phyloP scores from a whole-genome alignment of 2,888 invertebrate genomes.

The Geotrupes spiniger region DNA sequence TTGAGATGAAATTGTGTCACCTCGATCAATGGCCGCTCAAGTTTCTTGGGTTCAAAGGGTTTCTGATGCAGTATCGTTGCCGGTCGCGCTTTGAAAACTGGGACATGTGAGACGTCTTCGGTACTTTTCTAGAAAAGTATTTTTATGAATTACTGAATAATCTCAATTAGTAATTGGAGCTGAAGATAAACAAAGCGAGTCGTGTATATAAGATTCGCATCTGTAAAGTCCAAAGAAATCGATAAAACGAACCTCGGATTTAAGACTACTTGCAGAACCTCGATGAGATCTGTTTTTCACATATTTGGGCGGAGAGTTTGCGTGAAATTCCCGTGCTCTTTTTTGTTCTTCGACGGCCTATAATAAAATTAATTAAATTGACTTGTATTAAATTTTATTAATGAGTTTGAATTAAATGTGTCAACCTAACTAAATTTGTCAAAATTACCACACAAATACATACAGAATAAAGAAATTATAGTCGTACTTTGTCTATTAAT shows the following conservation, averaged over 20 bases:
- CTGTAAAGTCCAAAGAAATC: not conserved
- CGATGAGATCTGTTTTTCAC: conserved; percentile 4
- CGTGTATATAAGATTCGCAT: not conserved
- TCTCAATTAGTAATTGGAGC: conserved; percentile 1
- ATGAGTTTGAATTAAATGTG: not conserved
- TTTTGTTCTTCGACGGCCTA: conserved; percentile 58
- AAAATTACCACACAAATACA: too few relatives aligned
- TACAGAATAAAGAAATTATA: conserved; percentile 5
- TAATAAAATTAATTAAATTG: conserved; percentile 18
- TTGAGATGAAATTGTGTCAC: conserved; percentile 59
- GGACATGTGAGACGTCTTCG: conserved; percentile 34
- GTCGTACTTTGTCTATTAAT: conserved; percentile 53
- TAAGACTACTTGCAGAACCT: conserved; percentile 18
- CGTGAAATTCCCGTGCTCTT: conserved; percentile 65
- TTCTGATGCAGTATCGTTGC: conserved; percentile 60
- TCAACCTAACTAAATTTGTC: conserved; percentile 22
- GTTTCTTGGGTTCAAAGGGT: conserved; percentile 63
- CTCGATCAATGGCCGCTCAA: conserved; percentile 50
- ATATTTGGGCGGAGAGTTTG: conserved; percentile 61
- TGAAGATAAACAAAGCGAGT: not conserved
- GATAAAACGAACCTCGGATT: conserved; percentile 20
- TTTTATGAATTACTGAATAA: too few relatives aligned
- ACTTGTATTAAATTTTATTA: not conserved
- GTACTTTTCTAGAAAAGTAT: conserved; percentile 46
- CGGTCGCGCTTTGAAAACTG: conserved; percentile 61